Conservation (phyloP, 2,888 invertebrate species). For the Digitonthophagus gazella region DNA sequence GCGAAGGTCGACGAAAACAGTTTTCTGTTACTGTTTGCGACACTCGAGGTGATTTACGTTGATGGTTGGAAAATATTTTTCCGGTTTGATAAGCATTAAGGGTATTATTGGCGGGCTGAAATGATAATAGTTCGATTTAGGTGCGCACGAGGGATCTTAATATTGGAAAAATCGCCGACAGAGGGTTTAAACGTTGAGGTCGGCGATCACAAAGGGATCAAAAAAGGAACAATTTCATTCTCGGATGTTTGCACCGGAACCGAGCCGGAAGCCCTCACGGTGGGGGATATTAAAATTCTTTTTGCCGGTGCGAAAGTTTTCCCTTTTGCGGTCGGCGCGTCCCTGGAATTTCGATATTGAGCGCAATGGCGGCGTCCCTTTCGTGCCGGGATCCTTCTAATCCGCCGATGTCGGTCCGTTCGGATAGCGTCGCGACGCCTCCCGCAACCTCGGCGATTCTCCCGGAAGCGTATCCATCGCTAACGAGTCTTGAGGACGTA, state of each 20-base stretch:
- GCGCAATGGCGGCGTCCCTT: background rate
- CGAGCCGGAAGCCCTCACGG: conserved; percentile 5
- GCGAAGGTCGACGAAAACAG: background rate
- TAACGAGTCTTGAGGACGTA: background rate
- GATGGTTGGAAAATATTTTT: background rate
- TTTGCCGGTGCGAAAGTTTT: conserved; percentile 17
- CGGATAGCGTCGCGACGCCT: background rate
- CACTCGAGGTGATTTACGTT: background rate
- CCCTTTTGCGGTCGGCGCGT: conserved; percentile 16
- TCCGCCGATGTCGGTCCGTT: background rate
- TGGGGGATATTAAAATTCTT: conserved; percentile 15
- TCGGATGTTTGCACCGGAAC: conserved; percentile 17
- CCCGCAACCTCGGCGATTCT: background rate
- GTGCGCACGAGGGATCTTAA: background rate
- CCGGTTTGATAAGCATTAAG: background rate
- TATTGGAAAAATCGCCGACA: background rate
- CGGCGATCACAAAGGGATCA: background rate
- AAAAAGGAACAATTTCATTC: conserved; percentile 17
- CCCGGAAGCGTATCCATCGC: conserved; percentile 1
- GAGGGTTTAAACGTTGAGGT: background rate
- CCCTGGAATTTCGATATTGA: conserved; percentile 17
- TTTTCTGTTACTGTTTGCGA: background rate
- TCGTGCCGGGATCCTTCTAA: background rate
- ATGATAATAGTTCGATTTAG: conserved; percentile 4
- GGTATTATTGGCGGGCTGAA: background rate